Conservation (phyloP, 2,113 vertebrate genomes). For the Agelaius phoeniceus region DNA sequence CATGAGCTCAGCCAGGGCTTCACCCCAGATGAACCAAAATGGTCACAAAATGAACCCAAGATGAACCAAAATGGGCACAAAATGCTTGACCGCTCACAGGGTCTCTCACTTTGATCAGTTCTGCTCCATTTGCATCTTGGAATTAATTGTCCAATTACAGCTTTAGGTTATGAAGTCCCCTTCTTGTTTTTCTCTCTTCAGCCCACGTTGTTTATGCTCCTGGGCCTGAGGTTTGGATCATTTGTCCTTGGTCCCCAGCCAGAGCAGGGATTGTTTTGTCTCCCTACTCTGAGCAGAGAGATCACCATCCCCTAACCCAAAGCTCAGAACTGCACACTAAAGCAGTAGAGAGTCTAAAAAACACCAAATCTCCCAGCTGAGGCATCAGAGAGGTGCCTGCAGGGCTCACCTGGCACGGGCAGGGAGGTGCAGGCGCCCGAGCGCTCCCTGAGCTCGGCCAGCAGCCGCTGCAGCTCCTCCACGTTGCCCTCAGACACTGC, state of each 20-base stretch:
- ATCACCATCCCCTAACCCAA: neutral
- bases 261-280: neutral
- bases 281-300: neutral
- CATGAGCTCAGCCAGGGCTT: neutral
- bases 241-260: neutral
- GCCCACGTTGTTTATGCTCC: neutral
- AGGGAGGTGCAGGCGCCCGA: neutral
- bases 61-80: neutral
- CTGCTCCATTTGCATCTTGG: neutral
- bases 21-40: neutral
- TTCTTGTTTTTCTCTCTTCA: neutral
- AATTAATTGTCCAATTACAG: neutral
- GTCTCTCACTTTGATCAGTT: neutral
- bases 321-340: neutral
- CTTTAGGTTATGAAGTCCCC: neutral
- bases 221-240: neutral
- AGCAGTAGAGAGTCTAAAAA: neutral
- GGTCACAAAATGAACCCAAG: neutral
- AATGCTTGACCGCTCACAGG: fast-evolving
- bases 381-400: neutral
- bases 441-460: conserved; percentile 66
- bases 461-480: conserved; percentile 64
- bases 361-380: neutral
- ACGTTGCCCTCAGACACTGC: conserved; percentile 73
- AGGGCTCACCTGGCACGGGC: conserved; percentile 55